These are phyloP conservation scores for Podabrus alpinus DNA, from an alignment of 2,888 invertebrate species.

Conservation along the genomic window DNA sequence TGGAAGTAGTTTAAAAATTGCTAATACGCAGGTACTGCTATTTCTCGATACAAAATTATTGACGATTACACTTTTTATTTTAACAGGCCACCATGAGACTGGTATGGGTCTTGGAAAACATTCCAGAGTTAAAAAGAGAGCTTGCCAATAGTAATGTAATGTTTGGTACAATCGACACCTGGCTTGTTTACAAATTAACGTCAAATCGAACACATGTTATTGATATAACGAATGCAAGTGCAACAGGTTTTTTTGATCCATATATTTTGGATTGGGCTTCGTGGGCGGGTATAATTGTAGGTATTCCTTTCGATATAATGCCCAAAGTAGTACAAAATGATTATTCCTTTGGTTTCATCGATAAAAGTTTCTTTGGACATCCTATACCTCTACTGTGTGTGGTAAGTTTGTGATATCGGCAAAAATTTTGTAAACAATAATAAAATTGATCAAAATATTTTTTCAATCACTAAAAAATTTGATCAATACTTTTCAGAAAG, in stretches of 20 bases:
- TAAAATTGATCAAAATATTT: no score
- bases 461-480: no score
- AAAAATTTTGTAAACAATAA: no score
- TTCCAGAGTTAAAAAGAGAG: constrained; percentile 69
- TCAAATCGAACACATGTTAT: constrained; percentile 70
- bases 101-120: constrained; percentile 77
- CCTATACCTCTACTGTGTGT: constrained; percentile 78
- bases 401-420: no score
- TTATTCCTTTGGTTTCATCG: constrained; percentile 71
- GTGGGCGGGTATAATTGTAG: constrained; percentile 68
- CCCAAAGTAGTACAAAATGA: constrained; percentile 82
- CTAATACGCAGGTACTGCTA: constrained; percentile 78
- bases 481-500: no score
- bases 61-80: constrained; percentile 1
- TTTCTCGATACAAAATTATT: neutral
- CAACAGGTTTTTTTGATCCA: constrained; percentile 93
- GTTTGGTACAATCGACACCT: constrained; percentile 91
- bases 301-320: constrained; percentile 74
- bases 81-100: constrained; percentile 75
- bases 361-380: constrained; percentile 71
- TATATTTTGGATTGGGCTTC: constrained; percentile 85
- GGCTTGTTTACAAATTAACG: constrained; percentile 85
- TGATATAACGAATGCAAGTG: constrained; percentile 89
- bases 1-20: constrained; percentile 82
- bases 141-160: constrained; percentile 67